Percentiles rank a stretch among this genome's conserved stretches.
phyloP scores from a whole-genome alignment of 2,113 vertebrate genomes.

The Halichoerus grypus region DNA sequence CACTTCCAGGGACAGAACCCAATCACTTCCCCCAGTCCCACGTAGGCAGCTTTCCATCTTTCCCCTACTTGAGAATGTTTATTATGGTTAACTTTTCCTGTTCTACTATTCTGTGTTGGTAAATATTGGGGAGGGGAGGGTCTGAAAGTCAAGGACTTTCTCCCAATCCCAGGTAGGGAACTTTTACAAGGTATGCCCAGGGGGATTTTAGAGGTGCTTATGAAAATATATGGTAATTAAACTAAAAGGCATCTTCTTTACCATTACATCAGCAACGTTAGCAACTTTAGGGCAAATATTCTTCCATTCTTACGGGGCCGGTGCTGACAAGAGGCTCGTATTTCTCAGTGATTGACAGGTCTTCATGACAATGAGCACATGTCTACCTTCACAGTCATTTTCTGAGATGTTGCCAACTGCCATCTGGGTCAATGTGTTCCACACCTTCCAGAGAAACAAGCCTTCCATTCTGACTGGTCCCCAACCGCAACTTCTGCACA shows the following conservation, averaged over 20 bases:
- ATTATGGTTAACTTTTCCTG: neutral
- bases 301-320: neutral
- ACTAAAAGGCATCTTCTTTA: neutral
- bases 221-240: neutral
- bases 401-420: neutral
- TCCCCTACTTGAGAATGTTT: neutral
- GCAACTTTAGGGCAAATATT: neutral
- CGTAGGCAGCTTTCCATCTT: neutral
- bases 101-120: neutral
- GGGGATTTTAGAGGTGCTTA: neutral
- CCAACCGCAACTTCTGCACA: neutral
- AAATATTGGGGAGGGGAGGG: no score
- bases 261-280: neutral
- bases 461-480: neutral
- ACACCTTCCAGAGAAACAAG: neutral
- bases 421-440: accelerated
- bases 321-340: neutral
- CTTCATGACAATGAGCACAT: neutral
- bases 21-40: neutral
- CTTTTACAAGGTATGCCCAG: neutral
- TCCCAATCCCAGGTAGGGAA: neutral
- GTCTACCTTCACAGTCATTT: neutral
- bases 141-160: neutral
- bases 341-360: neutral
- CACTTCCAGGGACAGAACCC: neutral